Percentiles rank a stretch among this genome's conserved stretches.
Evolutionary conservation across 1,140 invertebrate genomes (phyloP).

Genomic region (Nephotettix cincticeps): DNA sequence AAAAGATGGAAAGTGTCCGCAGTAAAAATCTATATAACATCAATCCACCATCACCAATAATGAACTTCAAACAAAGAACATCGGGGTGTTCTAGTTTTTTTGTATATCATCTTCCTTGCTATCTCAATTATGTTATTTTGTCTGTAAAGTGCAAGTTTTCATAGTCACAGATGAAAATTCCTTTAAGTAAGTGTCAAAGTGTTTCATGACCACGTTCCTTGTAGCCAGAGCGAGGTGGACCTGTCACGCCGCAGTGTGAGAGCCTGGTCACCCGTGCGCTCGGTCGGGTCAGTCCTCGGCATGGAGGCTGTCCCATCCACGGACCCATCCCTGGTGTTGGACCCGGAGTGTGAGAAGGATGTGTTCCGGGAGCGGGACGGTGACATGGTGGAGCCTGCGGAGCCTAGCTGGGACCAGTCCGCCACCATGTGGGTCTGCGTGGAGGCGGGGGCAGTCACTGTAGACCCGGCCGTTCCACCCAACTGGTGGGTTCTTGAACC

Average conservation of each 20-base stretch:
- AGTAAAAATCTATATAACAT: no score
- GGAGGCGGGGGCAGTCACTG: constrained; percentile 71
- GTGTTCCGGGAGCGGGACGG: constrained; percentile 65
- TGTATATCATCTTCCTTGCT: no score
- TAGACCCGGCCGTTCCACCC: constrained; percentile 67
- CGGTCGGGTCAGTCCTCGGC: constrained; percentile 75
- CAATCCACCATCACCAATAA: no score
- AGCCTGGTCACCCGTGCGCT: constrained; percentile 79
- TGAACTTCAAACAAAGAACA: no score
- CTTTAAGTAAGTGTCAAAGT: no score
- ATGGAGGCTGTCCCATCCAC: constrained; percentile 78
- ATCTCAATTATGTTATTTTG: no score
- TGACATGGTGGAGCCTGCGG: constrained; percentile 63
- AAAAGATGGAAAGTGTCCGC: no score
- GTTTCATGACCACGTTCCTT: no score
- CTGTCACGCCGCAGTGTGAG: constrained; percentile 44
- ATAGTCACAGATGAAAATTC: no score
- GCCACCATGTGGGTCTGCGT: constrained; percentile 64
- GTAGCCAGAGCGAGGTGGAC: constrained; percentile 18
- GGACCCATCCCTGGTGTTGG: constrained; percentile 70
- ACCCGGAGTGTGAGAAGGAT: constrained; percentile 63
- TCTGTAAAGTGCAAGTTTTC: no score
- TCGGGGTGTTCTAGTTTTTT: no score
- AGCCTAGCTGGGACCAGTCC: constrained; percentile 31
- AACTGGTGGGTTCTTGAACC: no score